Evolutionary conservation across 2,113 vertebrate species (phyloP).

Genomic region (Mesembrinibis cayennensis): DNA sequence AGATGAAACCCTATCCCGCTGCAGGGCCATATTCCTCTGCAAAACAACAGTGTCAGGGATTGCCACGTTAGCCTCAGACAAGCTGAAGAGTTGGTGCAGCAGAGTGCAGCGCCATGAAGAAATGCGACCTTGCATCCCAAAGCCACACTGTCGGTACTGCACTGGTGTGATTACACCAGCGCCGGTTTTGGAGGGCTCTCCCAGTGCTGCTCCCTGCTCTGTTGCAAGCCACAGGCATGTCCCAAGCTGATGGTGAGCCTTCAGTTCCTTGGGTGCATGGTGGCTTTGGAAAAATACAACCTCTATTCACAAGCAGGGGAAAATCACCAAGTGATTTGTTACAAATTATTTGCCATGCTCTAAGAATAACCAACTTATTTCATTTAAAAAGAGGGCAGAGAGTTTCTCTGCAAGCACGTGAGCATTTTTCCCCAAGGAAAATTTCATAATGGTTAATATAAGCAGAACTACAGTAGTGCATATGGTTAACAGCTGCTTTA

Average conservation of each 20-base stretch:
- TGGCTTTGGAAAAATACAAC: background rate
- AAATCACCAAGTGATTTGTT: conserved; percentile 53
- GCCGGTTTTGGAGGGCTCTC: background rate
- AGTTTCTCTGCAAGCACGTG: conserved; percentile 20
- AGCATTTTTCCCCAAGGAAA: conserved; percentile 43
- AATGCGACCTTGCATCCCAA: background rate
- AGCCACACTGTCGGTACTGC: accelerated
- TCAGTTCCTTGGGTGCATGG: background rate
- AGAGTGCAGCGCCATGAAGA: background rate
- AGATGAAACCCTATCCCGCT: background rate
- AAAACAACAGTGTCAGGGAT: background rate
- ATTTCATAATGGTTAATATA: conserved; percentile 58
- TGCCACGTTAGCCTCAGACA: accelerated
- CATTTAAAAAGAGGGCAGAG: conserved; percentile 39
- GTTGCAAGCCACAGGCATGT: background rate
- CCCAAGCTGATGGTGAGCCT: background rate
- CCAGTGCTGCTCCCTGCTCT: background rate
- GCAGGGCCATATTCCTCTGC: background rate
- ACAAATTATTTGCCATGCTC: conserved; percentile 26
- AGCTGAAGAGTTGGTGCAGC: background rate
- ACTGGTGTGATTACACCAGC: background rate
- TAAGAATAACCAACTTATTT: conserved; percentile 40
- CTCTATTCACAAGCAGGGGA: background rate
- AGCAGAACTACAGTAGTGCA: conserved; percentile 62
- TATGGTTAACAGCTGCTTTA: conserved; percentile 70